These are phyloP conservation scores for Pentalonia nigronervosa DNA, from an alignment of 1,140 invertebrate species.

Conservation along the genomic window DNA sequence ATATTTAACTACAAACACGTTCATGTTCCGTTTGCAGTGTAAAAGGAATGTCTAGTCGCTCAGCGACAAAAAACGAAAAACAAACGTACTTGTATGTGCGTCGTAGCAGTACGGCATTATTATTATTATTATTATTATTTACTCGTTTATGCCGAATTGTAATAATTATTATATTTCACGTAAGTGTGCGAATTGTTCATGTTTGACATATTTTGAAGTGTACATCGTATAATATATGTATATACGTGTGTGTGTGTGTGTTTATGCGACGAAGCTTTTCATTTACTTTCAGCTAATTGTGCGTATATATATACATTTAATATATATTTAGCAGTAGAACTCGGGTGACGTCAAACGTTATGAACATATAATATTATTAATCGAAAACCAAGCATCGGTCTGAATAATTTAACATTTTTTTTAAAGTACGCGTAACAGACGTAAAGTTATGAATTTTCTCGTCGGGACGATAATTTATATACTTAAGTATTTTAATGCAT, in stretches of 20 bases:
- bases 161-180: background rate
- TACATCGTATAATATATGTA: background rate
- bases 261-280: background rate
- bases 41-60: background rate
- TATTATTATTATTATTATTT: background rate
- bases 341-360: background rate
- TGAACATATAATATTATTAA: background rate
- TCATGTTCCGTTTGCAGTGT: background rate
- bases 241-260: background rate
- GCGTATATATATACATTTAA: background rate
- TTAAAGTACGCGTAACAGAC: background rate
- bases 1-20: background rate
- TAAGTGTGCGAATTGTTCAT: background rate
- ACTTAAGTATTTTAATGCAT: background rate
- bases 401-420: slow-evolving; percentile 37
- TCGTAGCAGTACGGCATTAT: too few relatives aligned
- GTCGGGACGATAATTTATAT: background rate
- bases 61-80: background rate
- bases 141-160: background rate
- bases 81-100: background rate
- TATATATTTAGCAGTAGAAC: background rate
- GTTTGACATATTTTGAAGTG: background rate
- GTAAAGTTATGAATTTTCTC: background rate
- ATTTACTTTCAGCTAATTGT: background rate
- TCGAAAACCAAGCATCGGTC: background rate